Conservation (phyloP, 2,888 invertebrate species). For the Chalcis sispes region DNA sequence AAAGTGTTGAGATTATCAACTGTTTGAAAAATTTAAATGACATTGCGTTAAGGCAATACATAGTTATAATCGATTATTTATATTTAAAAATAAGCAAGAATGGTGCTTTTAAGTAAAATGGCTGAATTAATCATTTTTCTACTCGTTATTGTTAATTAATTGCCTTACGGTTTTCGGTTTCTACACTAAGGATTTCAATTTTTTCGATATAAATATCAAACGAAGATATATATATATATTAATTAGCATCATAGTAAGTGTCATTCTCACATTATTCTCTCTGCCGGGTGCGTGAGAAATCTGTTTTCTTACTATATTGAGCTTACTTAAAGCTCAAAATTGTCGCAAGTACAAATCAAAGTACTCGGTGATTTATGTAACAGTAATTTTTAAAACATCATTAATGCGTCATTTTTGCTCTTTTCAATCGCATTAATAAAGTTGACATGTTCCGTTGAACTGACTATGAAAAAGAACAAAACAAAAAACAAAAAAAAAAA, state of each 20-base stretch:
- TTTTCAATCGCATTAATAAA: constrained; percentile 19
- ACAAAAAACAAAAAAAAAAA: constrained; percentile 38
- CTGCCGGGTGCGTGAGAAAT: constrained; percentile 31
- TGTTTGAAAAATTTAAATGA: constrained; percentile 18
- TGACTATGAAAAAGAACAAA: too few species aligned
- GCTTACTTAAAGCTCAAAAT: constrained; percentile 29
- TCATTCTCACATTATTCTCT: constrained; percentile 28
- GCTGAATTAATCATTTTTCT: constrained; percentile 37
- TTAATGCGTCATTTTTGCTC: constrained; percentile 40
- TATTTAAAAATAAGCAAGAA: constrained; percentile 27
- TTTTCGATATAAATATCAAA: constrained; percentile 3
- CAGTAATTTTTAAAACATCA: constrained; percentile 46
- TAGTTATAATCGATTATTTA: constrained; percentile 36
- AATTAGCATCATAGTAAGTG: constrained; percentile 33
- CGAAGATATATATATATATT: constrained; percentile 48
- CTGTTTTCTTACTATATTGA: constrained; percentile 32
- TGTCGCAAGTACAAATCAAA: constrained; percentile 51
- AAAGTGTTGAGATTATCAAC: constrained; percentile 6
- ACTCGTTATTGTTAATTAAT: constrained; percentile 40
- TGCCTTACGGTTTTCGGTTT: constrained; percentile 36
- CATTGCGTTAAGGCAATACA: not conserved
- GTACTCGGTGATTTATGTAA: constrained; percentile 52
- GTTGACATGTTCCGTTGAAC: constrained; percentile 14
- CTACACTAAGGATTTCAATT: constrained; percentile 25
- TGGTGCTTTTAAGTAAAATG: constrained; percentile 45